Evolutionary conservation across 2,113 vertebrate genomes (phyloP), one percentile per base, ranked within the genome.

Genomic region (Nicator chloris): DNA sequence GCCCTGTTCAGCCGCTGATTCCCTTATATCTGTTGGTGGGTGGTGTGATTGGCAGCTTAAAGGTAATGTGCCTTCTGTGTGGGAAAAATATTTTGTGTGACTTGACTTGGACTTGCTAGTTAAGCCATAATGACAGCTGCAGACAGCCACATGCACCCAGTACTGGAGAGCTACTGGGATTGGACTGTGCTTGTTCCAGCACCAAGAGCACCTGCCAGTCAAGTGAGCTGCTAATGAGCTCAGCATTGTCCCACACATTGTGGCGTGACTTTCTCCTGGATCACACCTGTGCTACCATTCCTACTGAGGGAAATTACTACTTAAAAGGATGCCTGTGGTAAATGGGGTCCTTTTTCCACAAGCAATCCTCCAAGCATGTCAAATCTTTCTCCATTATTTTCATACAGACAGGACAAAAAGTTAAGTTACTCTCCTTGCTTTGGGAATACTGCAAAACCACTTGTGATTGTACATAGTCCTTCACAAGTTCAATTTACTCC

Each of bases 1-100:
- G 97, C 66, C 98, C 98, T 54, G 94, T 96, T 66, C 96, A 98
- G 77, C 97, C 97, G 79, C 94, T 97, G 94, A 97, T 98, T 95
- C 97, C 96, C 87, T 96, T 98, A 54, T 98, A 98, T 96, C 95
- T 98, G 83, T 77, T 98, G 77, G 97, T 97, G 87, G 96, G 97
- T 53, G 97, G 97, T 1, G 93, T 98, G 57, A 79, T 97, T 50
- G 95, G 98, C 86, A 97, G 97, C 88, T 93, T 98, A 94, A 98
- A 98, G 97, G 96, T 98, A 97, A 95, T 64, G 80, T 94, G 61
- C 45, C 37, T 93, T 88, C n/a, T 95, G 31, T 75, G 53, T 88
- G 88, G 68, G 37, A 89, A 92, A 63, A 90, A 54, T 84, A 63
- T 39, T 89, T 88, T 61, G 51, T 84, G 75, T 84, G 93, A 78